Evolutionary conservation across 2,797 vertebrate species (phyloP).

Genomic region (Podargus strigoides): DNA sequence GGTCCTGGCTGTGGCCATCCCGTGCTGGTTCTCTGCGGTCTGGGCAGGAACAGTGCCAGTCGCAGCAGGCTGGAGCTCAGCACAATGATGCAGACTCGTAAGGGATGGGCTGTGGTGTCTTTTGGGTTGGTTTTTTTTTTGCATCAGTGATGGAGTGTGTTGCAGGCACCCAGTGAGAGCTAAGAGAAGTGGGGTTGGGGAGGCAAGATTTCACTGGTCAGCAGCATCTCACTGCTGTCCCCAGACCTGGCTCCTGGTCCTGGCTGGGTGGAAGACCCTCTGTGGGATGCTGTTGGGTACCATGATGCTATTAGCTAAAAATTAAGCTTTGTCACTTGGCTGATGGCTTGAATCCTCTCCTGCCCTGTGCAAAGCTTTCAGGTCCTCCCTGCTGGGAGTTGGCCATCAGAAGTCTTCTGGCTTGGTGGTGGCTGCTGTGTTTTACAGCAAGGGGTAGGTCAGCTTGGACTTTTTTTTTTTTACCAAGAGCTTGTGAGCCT

Average conservation of each 20-base stretch:
- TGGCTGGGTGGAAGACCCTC: neutral
- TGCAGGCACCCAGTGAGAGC: neutral
- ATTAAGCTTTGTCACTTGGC: neutral
- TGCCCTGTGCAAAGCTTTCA: neutral
- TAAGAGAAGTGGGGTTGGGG: neutral
- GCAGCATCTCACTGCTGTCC: neutral
- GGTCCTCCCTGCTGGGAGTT: neutral
- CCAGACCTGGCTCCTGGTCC: fast-evolving
- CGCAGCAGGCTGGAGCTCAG: neutral
- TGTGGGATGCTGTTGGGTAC: fast-evolving
- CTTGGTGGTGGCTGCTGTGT: neutral
- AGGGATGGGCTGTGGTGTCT: fast-evolving
- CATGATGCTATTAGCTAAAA: neutral
- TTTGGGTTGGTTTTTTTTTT: too few relatives aligned
- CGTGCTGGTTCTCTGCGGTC: fast-evolving
- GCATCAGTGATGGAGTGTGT: fast-evolving
- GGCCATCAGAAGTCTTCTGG: neutral
- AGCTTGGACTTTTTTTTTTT: neutral
- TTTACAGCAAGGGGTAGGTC: neutral
- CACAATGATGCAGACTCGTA: fast-evolving
- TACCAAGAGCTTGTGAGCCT: neutral
- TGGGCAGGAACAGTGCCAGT: neutral
- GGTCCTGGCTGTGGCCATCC: neutral
- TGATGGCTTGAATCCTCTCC: neutral
- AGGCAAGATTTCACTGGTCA: neutral